phyloP scores from a whole-genome alignment of 2,113 vertebrate genomes.

The Carassius gibelio region DNA sequence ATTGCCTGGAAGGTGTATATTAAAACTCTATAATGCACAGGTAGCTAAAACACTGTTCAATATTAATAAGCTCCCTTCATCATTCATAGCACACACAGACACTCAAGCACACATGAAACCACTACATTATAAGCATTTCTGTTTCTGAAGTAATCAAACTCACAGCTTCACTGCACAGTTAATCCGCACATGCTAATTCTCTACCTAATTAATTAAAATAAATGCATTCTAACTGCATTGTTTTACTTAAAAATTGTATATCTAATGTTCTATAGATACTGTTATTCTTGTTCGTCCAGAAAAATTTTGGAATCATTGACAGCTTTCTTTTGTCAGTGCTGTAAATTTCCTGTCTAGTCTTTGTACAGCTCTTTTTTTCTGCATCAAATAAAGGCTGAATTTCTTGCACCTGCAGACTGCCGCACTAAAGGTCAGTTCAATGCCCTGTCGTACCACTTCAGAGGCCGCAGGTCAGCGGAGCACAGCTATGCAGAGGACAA shows the following conservation, averaged over 20 bases:
- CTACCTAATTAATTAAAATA: no score
- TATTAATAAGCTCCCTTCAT: no score
- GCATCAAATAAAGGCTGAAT: conserved; percentile 24
- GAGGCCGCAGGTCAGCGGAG: conserved; percentile 87
- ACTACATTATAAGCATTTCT: no score
- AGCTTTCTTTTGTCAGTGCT: not conserved
- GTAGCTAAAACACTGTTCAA: no score
- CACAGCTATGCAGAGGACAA: conserved; percentile 85
- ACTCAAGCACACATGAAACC: no score
- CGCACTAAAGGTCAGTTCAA: conserved; percentile 96
- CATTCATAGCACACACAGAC: no score
- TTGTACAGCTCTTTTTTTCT: no score
- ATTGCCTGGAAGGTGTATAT: no score
- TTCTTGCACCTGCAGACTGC: conserved; percentile 81
- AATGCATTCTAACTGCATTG: not conserved
- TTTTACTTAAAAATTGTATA: not conserved
- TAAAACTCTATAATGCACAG: no score
- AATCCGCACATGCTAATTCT: no score
- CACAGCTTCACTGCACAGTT: no score
- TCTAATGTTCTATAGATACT: not conserved
- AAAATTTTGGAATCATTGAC: not conserved
- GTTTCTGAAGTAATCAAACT: no score
- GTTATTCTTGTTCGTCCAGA: not conserved
- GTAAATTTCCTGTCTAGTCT: not conserved
- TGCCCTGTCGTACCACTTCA: conserved; percentile 91